Evolutionary conservation across 2,888 invertebrate genomes (phyloP), one percentile per base, ranked within the genome.

Genomic region (Barypeithes pellucidus): DNA sequence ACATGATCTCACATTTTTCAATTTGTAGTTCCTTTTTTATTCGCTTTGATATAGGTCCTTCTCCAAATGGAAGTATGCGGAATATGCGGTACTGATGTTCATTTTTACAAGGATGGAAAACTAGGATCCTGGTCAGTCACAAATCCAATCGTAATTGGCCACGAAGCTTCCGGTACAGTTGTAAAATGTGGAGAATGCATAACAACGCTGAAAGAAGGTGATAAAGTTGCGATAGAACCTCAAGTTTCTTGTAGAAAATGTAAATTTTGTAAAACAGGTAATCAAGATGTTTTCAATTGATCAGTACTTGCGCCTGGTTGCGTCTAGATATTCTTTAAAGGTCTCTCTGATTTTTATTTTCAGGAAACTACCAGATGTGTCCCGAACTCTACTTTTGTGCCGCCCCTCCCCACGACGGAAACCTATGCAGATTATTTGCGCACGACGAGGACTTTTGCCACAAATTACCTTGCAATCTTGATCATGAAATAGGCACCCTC

Each of bases 11-110:
- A 2, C 11, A 36, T 11, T 36, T 12, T 36, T 11, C 3, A 2
- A 12, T 36, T 8, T 5, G 12, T 39, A 1, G 12, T 39, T 39
- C 12, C 33, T 33, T 20, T 1, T 45, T 61, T 50, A 18, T 41
- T 47, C 16, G 1, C 11, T 47, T 36, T 60, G 22, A 22, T 29
- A 7, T 20, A 74, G 70, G 71, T 75, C 29, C 90, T 96, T 3
- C 84, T 97, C 14, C 90, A 91, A 77, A 96, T 98, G 93, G 93
- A 93, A 82, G 92, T 93, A 77, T 96, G 98, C 57, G 98, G 98
- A 18, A 98, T 98, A 81, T 98, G 98, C 84, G 98, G 98, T 0
- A 94, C 94, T 0, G 98, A 98, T 86, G 95, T 98, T 3, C 97
- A 97, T 86, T 98, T 97, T 87, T 91, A 95, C 87, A 91, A 91